A percentile compares a stretch with the other conserved stretches of the same genome.
Evolutionary conservation across 35 echinoderm and acorn worm genomes (phyloP).

Genomic region (Ophioderma brevispina): DNA sequence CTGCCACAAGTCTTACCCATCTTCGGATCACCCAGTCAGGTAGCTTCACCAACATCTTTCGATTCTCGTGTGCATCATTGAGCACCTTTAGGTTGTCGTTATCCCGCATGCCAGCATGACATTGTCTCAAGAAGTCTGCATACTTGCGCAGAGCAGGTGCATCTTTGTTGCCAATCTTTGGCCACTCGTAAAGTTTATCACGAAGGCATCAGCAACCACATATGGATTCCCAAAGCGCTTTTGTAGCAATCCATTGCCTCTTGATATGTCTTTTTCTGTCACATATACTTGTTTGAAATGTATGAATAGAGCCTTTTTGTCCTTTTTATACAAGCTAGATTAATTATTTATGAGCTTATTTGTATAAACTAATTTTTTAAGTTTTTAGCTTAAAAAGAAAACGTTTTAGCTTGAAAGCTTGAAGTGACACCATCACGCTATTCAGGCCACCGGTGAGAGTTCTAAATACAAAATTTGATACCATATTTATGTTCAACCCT

Average conservation of each 20-base stretch:
- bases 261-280: constrained; percentile 56
- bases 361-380: too few species aligned
- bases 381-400: too few species aligned
- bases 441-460: too few species aligned
- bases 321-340: too few species aligned
- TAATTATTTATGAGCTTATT: too few species aligned
- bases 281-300: too few species aligned
- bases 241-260: constrained; percentile 50
- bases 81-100: constrained; percentile 28
- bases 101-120: constrained; percentile 23
- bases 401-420: too few species aligned
- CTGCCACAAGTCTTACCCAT: constrained; percentile 43
- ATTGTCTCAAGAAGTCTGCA: constrained; percentile 52
- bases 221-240: constrained; percentile 68
- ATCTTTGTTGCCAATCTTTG: constrained; percentile 55
- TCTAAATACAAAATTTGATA: too few species aligned
- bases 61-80: constrained; percentile 58
- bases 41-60: constrained; percentile 68
- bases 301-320: too few species aligned
- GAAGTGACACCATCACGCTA: too few species aligned
- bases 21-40: constrained; percentile 45
- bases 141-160: constrained; percentile 44
- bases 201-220: constrained; percentile 50
- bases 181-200: constrained; percentile 65
- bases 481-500: too few species aligned